These are phyloP conservation scores for Cylindroiulus punctatus DNA, from an alignment of 2,888 invertebrate species.

Conservation along the genomic window DNA sequence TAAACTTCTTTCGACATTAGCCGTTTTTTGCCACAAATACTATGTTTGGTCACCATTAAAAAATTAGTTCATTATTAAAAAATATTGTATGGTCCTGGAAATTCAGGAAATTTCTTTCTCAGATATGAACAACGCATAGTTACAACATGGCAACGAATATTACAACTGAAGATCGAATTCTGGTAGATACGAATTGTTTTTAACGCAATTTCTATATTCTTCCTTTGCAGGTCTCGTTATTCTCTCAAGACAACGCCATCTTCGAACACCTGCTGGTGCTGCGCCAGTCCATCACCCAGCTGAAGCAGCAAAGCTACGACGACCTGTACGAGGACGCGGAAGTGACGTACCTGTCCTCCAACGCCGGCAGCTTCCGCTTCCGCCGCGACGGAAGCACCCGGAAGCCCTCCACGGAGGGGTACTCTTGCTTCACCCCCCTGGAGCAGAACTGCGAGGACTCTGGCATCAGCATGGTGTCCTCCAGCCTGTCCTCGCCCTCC, in stretches of 20 bases:
- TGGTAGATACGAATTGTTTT: background rate
- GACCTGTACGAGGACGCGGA: constrained; percentile 56
- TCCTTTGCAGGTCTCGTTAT: constrained; percentile 51
- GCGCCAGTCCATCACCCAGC: constrained; percentile 55
- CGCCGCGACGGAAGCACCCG: constrained; percentile 34
- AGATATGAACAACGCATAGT: too few relatives aligned
- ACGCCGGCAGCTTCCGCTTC: background rate
- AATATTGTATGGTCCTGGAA: too few relatives aligned
- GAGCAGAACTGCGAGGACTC: constrained; percentile 51
- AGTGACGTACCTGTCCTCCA: constrained; percentile 47
- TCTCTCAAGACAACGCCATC: constrained; percentile 56
- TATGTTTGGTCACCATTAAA: too few relatives aligned
- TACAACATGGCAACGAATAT: too few relatives aligned
- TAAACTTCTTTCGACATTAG: too few relatives aligned
- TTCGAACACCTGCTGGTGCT: constrained; percentile 56
- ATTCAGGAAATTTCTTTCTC: too few relatives aligned
- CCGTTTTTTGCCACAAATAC: too few relatives aligned
- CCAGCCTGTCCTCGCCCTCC: constrained; percentile 44
- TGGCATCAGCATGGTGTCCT: constrained; percentile 51
- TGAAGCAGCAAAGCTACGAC: constrained; percentile 56
- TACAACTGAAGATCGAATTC: too few relatives aligned
- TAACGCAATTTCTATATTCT: background rate
- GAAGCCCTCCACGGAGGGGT: background rate
- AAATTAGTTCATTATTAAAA: too few relatives aligned
- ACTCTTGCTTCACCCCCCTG: constrained; percentile 29